Base-by-base conservation (phyloP, 53 echinoderm and acorn worm species). In the Paelopatides confundens region DNA sequence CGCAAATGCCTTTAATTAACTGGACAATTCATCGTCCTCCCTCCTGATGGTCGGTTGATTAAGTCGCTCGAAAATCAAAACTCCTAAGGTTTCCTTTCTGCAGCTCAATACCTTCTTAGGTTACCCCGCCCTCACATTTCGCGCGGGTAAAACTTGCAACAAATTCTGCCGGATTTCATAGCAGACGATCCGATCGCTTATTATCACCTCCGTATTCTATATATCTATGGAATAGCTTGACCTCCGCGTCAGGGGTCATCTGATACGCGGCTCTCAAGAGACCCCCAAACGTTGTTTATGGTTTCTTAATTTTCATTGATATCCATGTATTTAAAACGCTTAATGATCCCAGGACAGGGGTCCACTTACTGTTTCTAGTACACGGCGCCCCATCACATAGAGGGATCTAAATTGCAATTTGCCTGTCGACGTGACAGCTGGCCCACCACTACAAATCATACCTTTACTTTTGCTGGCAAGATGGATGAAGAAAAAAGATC, bases 201-300 rank as follows among this genome's bases (percentile, higher is more conserved):
- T 74, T 26, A 74, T 74, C 74, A 74, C 74, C 74, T 74, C 24
- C 74, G 46, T 74, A 23, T 74, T 74, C 43, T 40, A 8, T n/a
- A n/a, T 11, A 74, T 53, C 79, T 17, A 31, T 33, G 52, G 43
- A 79, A 34, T 31, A 33, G 79, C 15, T 51, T 79, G 79, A 79
- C 79, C 79, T 79, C 53, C 53, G 18, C 49, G 33, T 79, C 79
- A 34, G 79, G 8, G 79, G 79, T 79, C 79, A 79, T 32, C 12
- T 30, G 79, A 79, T 79, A 50, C 79, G 47, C 79, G 53, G 33
- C 51, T 47, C 50, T 79, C 58, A 23, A 31, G 52, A 33, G 53
- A 79, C 79, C 79, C 79, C 79, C 79, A 79, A 79, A 79, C 49
- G 79, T 79, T 79, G 79, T 79, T 79, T 79, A 79, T 79, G 79